Percentiles rank a stretch among this genome's conserved stretches.
phyloP scores from a whole-genome alignment of 2,888 invertebrate species.

The Monopis laevigella region DNA sequence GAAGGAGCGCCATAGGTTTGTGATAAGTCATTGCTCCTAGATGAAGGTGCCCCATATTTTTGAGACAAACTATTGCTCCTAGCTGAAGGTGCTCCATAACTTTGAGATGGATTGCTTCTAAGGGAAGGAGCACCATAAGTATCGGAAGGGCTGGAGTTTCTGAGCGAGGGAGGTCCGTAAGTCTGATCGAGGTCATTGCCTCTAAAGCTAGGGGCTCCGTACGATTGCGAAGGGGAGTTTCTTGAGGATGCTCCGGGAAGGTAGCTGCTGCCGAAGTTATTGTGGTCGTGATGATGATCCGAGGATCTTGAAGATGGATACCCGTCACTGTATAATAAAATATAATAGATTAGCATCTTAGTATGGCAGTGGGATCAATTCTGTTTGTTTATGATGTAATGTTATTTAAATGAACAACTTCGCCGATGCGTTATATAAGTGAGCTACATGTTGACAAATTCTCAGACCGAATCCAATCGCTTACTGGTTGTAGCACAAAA shows the following conservation, averaged over 20 bases:
- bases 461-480: no score
- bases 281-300: constrained; percentile 24
- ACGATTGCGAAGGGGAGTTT: background rate
- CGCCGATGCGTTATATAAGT: no score
- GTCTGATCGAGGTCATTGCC: constrained; percentile 26
- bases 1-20: background rate
- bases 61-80: background rate
- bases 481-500: no score
- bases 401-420: no score
- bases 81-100: background rate
- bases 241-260: constrained; percentile 1
- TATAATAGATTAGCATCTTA: no score
- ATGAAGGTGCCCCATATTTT: background rate
- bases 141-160: constrained; percentile 22
- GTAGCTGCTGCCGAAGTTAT: background rate
- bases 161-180: constrained; percentile 30
- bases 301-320: constrained; percentile 33
- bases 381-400: no score
- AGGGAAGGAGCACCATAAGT: constrained; percentile 28
- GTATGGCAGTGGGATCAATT: no score
- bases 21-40: background rate
- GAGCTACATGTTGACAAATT: no score
- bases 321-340: constrained; percentile 32
- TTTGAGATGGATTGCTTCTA: constrained; percentile 12
- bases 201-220: constrained; percentile 14